Evolutionary conservation across 35 echinoderm and acorn worm genomes (phyloP), one percentile per base, ranked within the genome.

Genomic region (Lytechinus pictus): DNA sequence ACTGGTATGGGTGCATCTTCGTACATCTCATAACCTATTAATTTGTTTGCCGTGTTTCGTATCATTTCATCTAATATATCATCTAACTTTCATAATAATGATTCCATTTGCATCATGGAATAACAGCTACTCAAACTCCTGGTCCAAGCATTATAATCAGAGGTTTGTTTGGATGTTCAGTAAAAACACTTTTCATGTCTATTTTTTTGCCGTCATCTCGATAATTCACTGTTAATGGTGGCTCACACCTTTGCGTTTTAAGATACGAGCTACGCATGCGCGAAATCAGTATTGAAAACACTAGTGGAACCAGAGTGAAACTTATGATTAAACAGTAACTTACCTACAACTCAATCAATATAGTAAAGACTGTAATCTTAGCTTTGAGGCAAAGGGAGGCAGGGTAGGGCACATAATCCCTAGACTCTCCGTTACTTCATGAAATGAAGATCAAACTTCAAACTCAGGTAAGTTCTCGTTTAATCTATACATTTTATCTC

Each of bases 391-490:
- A 92, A 92, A 8, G 90, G 91, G 51, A 52, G 91, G 54, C n/a
- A 56, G 54, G 54, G 91, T 53, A 92, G 91, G 91, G 91, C 91
- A 92, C 91, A 92, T 92, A 92, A 92, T 92, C 33, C 33, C 33
- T 44, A 44, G 33, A 44, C 33, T 44, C 33, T 44, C 33, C 33
- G 33, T 44, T 44, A 44, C 33, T 44, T 44, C 33, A 44, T 44
- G 2, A 44, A 44, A 44, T 44, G 33, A 44, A 44, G 33, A 44
- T 44, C 33, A 44, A 44, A 44, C 33, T 44, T 44, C 33, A 44
- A 44, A 44, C 33, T 44, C 33, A 44, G 33, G 33, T 44, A 44
- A 44, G 33, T 44, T 92, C 52, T 92, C 52, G 52, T 92, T 54
- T 92, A 92, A 55, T 54, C 0, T 92, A 54, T 66, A 54, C 91